A percentile compares a stretch with the other conserved stretches of the same genome.
Conservation (phyloP, 2,888 invertebrate species). For the Gymnosoma rotundatum region DNA sequence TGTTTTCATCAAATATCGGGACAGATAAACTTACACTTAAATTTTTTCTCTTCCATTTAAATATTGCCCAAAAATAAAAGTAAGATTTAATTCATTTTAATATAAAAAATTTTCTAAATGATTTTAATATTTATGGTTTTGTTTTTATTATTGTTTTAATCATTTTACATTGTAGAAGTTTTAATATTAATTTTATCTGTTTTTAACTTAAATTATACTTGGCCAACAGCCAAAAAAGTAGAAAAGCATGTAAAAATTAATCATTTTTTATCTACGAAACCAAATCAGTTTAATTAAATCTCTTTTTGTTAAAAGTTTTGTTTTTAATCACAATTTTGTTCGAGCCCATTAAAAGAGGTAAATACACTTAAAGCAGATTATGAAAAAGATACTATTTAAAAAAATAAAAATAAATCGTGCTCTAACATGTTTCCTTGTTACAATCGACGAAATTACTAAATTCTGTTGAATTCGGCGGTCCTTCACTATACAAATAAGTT, state of each 20-base stretch:
- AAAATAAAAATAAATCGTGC: conserved; percentile 44
- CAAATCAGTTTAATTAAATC: conserved; percentile 59
- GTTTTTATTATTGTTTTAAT: conserved; percentile 13
- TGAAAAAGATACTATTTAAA: conserved; percentile 12
- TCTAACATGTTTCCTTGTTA: conserved; percentile 82
- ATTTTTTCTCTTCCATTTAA: no score
- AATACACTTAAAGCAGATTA: conserved; percentile 30
- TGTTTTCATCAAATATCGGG: no score
- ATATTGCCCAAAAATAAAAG: no score
- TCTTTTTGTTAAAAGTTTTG: conserved; percentile 45
- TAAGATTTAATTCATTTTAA: no score
- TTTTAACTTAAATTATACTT: background rate
- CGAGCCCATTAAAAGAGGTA: conserved; percentile 33
- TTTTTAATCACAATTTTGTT: conserved; percentile 63
- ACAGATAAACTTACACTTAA: no score
- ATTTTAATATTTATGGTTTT: no score
- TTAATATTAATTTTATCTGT: background rate
- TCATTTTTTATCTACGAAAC: conserved; percentile 4
- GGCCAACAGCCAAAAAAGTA: no score
- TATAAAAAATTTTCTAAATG: no score
- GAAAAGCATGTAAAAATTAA: no score
- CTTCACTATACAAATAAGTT: conserved; percentile 90
- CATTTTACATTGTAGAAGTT: background rate
- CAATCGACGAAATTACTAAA: conserved; percentile 82
- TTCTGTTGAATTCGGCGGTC: conserved; percentile 88